Conservation (phyloP, 2,113 vertebrate genomes). For the Myrmecobius fasciatus region DNA sequence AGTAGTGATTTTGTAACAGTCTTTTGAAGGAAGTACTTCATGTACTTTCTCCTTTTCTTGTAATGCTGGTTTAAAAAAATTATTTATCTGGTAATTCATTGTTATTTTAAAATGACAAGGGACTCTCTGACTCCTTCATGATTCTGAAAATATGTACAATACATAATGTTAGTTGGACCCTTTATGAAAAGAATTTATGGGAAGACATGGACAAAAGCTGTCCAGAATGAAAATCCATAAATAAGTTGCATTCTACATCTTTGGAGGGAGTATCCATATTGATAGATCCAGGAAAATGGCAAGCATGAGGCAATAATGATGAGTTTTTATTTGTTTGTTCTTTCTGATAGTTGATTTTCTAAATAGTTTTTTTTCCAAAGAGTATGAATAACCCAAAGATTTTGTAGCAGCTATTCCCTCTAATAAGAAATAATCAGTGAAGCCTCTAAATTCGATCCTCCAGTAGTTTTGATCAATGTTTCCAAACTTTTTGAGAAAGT, state of each 20-base stretch:
- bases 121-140: background rate
- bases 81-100: background rate
- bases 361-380: background rate
- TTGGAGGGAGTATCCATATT: background rate
- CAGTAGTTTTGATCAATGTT: background rate
- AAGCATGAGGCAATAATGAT: background rate
- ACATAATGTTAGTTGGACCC: background rate
- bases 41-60: background rate
- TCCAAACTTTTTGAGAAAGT: background rate
- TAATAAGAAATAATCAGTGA: background rate
- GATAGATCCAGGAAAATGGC: background rate
- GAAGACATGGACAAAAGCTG: background rate
- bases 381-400: background rate
- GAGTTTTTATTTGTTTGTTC: background rate
- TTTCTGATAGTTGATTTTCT: background rate
- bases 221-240: background rate
- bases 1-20: background rate
- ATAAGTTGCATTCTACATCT: background rate
- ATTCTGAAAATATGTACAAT: background rate
- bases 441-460: background rate
- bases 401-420: background rate
- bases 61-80: background rate
- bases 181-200: background rate
- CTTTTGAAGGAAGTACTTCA: background rate
- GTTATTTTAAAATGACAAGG: background rate